These are phyloP conservation scores for Trematomus bernacchii DNA, from an alignment of 2,797 vertebrate species.

Conservation along the genomic window DNA sequence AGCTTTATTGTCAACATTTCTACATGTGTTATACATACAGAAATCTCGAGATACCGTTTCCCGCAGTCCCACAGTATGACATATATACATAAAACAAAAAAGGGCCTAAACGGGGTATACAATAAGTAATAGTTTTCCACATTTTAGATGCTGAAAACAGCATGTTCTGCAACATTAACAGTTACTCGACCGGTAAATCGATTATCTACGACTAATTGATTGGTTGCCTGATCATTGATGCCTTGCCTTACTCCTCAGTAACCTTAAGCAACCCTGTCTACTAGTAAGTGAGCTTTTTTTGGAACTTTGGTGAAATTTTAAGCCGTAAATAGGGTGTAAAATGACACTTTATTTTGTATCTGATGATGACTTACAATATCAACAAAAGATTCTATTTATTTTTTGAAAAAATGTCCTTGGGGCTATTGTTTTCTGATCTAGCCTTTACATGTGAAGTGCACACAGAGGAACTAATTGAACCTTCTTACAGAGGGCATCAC, in stretches of 20 bases:
- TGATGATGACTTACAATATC: constrained; percentile 1
- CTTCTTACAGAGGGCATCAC: constrained; percentile 43
- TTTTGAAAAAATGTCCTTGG: not conserved
- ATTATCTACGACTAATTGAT: too few species aligned
- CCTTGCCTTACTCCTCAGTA: not conserved
- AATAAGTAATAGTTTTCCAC: too few species aligned
- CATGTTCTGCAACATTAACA: too few species aligned
- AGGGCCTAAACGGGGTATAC: too few species aligned
- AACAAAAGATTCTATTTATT: not conserved
- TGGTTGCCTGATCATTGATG: too few species aligned
- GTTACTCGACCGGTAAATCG: too few species aligned
- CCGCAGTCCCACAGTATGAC: too few species aligned
- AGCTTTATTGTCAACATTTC: too few species aligned
- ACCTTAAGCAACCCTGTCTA: not conserved
- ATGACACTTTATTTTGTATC: not conserved
- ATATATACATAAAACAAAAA: too few species aligned
- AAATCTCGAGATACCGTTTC: too few species aligned
- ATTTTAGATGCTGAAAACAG: too few species aligned
- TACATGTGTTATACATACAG: too few species aligned
- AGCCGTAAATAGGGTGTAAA: not conserved
- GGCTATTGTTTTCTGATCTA: constrained; percentile 39
- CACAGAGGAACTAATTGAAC: constrained; percentile 57
- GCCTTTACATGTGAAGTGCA: constrained; percentile 30
- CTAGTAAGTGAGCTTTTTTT: not conserved
- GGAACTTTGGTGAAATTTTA: not conserved